Evolutionary conservation across 2,888 invertebrate genomes (phyloP).

Genomic region (Automeris io): DNA sequence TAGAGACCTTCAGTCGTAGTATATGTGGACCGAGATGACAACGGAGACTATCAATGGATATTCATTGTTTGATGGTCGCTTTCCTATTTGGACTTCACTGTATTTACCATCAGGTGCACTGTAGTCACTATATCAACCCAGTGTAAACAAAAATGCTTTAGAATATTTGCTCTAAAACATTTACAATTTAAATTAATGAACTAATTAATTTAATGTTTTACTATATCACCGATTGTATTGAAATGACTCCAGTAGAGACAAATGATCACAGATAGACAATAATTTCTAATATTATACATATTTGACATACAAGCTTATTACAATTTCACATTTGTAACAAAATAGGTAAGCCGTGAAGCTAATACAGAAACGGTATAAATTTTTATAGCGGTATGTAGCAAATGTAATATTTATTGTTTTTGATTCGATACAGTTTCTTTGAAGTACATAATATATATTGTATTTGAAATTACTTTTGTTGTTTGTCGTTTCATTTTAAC

Average conservation of each 20-base stretch:
- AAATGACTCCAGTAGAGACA: not conserved
- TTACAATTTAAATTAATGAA: no score
- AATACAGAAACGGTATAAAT: conserved; percentile 12
- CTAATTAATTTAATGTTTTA: no score
- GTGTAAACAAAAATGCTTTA: no score
- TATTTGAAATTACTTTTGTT: not conserved
- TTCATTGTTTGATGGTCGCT: no score
- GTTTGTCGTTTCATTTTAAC: not conserved
- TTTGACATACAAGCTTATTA: not conserved
- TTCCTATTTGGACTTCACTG: no score
- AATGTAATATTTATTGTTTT: not conserved
- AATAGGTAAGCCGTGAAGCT: not conserved
- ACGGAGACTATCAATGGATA: no score
- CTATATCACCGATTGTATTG: no score
- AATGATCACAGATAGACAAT: not conserved
- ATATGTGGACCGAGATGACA: no score
- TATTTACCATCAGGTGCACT: no score
- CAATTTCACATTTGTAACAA: not conserved
- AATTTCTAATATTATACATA: not conserved
- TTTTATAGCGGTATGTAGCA: conserved; percentile 5
- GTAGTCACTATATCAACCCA: no score
- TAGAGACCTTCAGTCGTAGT: no score
- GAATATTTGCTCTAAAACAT: no score
- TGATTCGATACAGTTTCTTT: conserved; percentile 1
- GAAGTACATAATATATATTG: not conserved